A percentile compares a stretch with the other conserved stretches of the same genome.
These are phyloP conservation scores for Cichlasoma orientale DNA, from an alignment of 2,797 vertebrate genomes.

Conservation along the genomic window DNA sequence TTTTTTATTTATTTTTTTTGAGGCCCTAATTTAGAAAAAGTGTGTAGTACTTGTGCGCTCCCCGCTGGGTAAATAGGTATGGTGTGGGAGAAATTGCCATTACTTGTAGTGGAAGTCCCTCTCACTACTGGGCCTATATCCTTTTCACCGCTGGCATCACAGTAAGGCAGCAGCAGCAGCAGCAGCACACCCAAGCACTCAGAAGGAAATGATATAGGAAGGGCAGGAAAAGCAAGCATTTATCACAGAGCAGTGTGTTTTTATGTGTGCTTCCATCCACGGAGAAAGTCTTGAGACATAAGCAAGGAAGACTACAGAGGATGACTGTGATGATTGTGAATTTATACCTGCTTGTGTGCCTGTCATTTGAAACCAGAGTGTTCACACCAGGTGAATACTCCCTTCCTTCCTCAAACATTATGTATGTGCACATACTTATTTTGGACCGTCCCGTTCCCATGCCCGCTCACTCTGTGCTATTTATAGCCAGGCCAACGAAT, in stretches of 20 bases:
- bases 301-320: not conserved
- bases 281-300: constrained; percentile 5
- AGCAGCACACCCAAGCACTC: constrained; percentile 9
- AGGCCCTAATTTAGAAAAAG: constrained; percentile 32
- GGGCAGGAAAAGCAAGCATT: not conserved
- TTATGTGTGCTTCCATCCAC: not conserved
- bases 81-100: constrained; percentile 34
- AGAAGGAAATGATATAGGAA: constrained; percentile 11
- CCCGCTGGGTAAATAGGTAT: constrained; percentile 33
- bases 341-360: not conserved
- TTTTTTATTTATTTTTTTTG: constrained; percentile 15
- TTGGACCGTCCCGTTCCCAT: constrained; percentile 69
- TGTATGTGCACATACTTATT: constrained; percentile 53
- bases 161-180: constrained; percentile 14
- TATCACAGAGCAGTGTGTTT: constrained; percentile 10
- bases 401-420: constrained; percentile 25
- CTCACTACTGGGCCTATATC: constrained; percentile 10
- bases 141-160: constrained; percentile 17
- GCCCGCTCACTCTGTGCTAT: constrained; percentile 73
- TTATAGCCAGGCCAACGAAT: constrained; percentile 71
- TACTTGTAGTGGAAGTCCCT: constrained; percentile 16
- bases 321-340: not conserved
- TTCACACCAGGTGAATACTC: constrained; percentile 26
- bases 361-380: not conserved
- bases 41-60: constrained; percentile 1